Conservation (phyloP, 1,140 invertebrate genomes). For the Agrypnia vestita region DNA sequence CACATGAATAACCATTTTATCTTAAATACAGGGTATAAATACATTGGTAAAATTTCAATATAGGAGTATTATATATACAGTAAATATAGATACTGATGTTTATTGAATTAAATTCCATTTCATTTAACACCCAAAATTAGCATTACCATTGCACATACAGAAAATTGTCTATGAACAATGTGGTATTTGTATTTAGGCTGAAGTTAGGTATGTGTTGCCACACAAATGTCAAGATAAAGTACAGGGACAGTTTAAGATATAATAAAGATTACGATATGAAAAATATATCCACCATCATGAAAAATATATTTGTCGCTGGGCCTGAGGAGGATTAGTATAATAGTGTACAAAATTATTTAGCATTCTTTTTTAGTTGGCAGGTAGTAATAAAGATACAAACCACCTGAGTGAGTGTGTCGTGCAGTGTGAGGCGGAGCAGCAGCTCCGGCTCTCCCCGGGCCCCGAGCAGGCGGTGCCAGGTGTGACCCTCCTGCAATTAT, state of each 20-base stretch:
- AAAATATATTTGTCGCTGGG: no score
- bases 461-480: slow-evolving; percentile 57
- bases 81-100: background rate
- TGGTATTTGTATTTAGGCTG: no score
- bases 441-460: slow-evolving; percentile 54
- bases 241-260: no score
- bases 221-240: no score
- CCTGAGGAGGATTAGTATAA: background rate
- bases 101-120: background rate
- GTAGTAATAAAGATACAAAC: background rate
- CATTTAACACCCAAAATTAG: no score
- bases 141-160: no score
- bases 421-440: slow-evolving; percentile 43
- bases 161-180: no score
- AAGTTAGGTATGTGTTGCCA: no score
- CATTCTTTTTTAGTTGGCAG: background rate
- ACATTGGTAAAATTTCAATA: no score
- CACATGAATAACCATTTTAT: background rate
- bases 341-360: background rate
- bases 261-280: no score
- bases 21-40: background rate
- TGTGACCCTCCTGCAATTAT: slow-evolving; percentile 45
- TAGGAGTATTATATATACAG: background rate
- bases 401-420: background rate
- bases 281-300: no score